A percentile compares a stretch with the other conserved stretches of the same genome.
These are phyloP conservation scores for Symphodus melops DNA, from an alignment of 2,113 vertebrate genomes.

Conservation along the genomic window DNA sequence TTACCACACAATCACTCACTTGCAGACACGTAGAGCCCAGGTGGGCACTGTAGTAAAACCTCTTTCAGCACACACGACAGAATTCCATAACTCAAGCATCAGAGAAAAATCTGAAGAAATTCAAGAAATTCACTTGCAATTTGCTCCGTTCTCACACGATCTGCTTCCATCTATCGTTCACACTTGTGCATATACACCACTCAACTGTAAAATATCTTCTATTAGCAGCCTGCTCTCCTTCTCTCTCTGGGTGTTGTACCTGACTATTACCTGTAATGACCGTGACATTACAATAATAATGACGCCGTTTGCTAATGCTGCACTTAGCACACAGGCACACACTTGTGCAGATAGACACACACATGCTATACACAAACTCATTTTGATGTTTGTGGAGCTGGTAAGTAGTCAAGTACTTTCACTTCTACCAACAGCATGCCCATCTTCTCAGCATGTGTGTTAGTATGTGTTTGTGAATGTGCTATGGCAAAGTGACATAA, in stretches of 20 bases:
- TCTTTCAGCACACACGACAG: conserved; percentile 19
- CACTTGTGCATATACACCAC: conserved; percentile 15
- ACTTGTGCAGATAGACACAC: conserved; percentile 32
- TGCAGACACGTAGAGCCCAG: conserved; percentile 21
- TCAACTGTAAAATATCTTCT: conserved; percentile 66
- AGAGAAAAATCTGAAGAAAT: conserved; percentile 35
- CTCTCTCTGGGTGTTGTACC: conserved; percentile 76
- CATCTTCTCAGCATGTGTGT: conserved; percentile 19
- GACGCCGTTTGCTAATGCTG: conserved; percentile 70
- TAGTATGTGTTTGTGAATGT: background rate
- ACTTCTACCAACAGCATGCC: conserved; percentile 14
- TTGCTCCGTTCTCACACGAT: conserved; percentile 42
- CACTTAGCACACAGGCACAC: conserved; percentile 66
- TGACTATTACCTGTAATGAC: conserved; percentile 82
- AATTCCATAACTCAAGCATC: background rate
- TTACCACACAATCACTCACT: conserved; percentile 67
- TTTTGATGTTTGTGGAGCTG: conserved; percentile 33
- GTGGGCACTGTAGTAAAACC: conserved; percentile 10
- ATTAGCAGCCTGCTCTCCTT: conserved; percentile 72
- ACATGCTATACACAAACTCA: conserved; percentile 15
- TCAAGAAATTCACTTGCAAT: conserved; percentile 41
- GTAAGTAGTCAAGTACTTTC: conserved; percentile 31
- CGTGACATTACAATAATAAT: conserved; percentile 84
- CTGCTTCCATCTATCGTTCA: conserved; percentile 33
- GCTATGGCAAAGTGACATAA: background rate